Base-by-base conservation (phyloP, 2,113 vertebrate species). In the Dipodomys ordii region DNA sequence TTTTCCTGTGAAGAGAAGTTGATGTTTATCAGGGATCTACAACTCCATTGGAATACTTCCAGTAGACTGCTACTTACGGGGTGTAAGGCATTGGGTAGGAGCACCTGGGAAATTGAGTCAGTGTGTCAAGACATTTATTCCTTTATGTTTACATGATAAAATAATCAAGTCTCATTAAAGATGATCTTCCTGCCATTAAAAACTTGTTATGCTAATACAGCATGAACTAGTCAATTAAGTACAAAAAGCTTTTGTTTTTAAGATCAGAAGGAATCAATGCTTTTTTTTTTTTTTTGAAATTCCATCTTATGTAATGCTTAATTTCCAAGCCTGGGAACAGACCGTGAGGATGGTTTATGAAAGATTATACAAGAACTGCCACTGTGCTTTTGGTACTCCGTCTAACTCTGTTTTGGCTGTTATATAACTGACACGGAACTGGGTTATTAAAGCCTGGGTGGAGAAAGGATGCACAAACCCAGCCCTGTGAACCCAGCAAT, bases 281-380 rank as follows among this genome's bases (percentile, higher is more conserved):
- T 77, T 94, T 68, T 39, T 39, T 39, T 39, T 39, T 39, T 39
- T 39, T 39, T 39, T 39, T 39, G 35, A 35, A 23, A 30, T 7
- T 76, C 27, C 69, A 46, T 19, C 57, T 96, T 95, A 88, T 82
- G 19, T 96, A 92, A 90, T 91, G 80, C 44, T 39, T 39, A 28
- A 18, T 32, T 87, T 71, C 67, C 84, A 62, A 27, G 64, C 20
- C 85, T 78, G 71, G 84, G 69, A 57, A 69, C 39, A 20, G 81
- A 72, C 39, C 78, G 88, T 79, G 79, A 53, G n/a, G 89, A 39
- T 73, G 82, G 74, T 88, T 93, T 87, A 7, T 88, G 91, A 85
- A 95, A 57, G 79, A 79, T 97, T 97, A 97, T 90, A 62, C 97
- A 96, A 97, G 96, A 93, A 30, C 49, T 62, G 28, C 10, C 4